These are phyloP conservation scores for Parnassius orleans DNA, from an alignment of 2,888 invertebrate genomes.

Conservation along the genomic window DNA sequence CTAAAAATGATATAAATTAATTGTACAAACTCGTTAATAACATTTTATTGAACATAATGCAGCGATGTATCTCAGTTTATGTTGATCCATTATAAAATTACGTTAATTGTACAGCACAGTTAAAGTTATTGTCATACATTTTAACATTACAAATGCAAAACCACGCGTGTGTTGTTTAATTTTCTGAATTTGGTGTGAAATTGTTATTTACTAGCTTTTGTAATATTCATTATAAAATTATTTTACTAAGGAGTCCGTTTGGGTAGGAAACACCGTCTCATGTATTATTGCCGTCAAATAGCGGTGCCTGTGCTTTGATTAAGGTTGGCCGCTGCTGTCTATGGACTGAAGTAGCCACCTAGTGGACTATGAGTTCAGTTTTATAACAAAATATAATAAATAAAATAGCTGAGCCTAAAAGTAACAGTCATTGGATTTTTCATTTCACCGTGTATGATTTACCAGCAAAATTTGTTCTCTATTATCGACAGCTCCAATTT, in stretches of 20 bases:
- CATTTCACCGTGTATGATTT: background rate
- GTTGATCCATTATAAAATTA: slow-evolving; percentile 10
- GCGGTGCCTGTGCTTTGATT: too few species aligned
- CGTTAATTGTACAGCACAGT: slow-evolving; percentile 5
- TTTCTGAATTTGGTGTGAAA: slow-evolving; percentile 10
- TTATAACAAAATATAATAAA: too few species aligned
- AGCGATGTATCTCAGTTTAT: slow-evolving; percentile 4
- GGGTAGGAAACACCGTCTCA: background rate
- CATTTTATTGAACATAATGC: too few species aligned
- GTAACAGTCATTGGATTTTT: background rate
- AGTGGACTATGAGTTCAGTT: too few species aligned
- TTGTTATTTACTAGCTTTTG: background rate
- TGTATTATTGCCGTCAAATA: background rate
- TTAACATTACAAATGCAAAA: slow-evolving; percentile 15
- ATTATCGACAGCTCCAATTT: slow-evolving; percentile 38
- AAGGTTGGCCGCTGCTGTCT: too few species aligned
- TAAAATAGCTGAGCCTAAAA: too few species aligned
- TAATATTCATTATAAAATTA: background rate
- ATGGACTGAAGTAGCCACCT: too few species aligned
- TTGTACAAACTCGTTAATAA: background rate
- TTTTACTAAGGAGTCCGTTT: background rate
- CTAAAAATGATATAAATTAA: background rate
- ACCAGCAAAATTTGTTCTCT: slow-evolving; percentile 17
- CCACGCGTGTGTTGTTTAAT: background rate
- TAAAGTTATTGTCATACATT: slow-evolving; percentile 12